Conservation (phyloP, 2,888 invertebrate species). For the Venustoraphidia nigricollis region DNA sequence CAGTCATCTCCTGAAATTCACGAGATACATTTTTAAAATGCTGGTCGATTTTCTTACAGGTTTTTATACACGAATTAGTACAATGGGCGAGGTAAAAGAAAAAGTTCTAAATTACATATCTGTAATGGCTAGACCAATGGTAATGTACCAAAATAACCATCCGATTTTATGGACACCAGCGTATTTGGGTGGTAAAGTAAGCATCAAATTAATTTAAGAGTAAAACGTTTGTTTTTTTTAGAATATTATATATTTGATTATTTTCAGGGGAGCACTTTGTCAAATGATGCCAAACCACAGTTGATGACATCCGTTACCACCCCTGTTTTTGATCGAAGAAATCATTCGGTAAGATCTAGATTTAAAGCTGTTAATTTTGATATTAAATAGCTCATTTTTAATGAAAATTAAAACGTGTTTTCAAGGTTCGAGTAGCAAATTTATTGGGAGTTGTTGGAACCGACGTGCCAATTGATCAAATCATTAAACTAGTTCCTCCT, state of each 20-base stretch:
- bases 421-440: conserved; percentile 72
- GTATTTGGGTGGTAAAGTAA: conserved; percentile 69
- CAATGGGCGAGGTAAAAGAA: conserved; percentile 72
- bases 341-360: conserved; percentile 51
- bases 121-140: conserved; percentile 91
- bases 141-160: conserved; percentile 81
- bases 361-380: neutral
- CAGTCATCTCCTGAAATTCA: too few species aligned
- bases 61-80: conserved; percentile 79
- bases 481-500: conserved; percentile 86
- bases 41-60: conserved; percentile 34
- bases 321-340: conserved; percentile 87
- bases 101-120: conserved; percentile 90
- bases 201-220: conserved; percentile 14
- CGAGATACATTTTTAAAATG: too few species aligned
- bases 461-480: conserved; percentile 90
- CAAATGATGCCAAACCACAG: conserved; percentile 56
- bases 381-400: neutral
- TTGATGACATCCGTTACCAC: conserved; percentile 87
- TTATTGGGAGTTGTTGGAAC: conserved; percentile 94
- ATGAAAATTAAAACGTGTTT: conserved; percentile 9
- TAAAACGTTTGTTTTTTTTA: neutral
- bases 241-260: neutral
- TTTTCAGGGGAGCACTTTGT: conserved; percentile 46
- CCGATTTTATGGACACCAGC: conserved; percentile 93